These are phyloP conservation scores for Miltochrista miniata DNA, from an alignment of 2,888 invertebrate genomes.

Conservation along the genomic window DNA sequence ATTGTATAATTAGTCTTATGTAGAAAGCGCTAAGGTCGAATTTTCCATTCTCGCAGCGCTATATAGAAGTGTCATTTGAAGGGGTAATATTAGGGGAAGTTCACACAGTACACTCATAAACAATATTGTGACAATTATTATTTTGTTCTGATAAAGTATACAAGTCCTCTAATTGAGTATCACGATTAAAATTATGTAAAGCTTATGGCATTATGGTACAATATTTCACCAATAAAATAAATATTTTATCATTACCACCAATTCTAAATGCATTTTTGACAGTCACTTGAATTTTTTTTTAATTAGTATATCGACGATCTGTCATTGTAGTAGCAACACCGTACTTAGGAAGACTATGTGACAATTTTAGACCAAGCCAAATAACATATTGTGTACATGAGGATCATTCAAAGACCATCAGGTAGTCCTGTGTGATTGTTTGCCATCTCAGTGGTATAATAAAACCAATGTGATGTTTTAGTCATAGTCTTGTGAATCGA, in stretches of 20 bases:
- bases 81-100: conserved; percentile 11
- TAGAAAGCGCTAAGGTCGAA: not conserved
- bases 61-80: conserved; percentile 16
- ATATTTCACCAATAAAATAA: conserved; percentile 58
- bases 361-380: conserved; percentile 5
- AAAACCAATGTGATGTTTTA: not conserved
- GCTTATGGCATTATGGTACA: conserved; percentile 63
- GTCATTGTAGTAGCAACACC: conserved; percentile 73
- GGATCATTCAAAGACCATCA: conserved; percentile 3
- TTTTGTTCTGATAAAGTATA: conserved; percentile 62
- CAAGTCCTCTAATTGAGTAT: conserved; percentile 69
- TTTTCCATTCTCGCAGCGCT: not conserved
- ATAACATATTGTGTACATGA: conserved; percentile 6
- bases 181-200: conserved; percentile 70
- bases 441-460: too few relatives aligned
- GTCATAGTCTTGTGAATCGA: not conserved
- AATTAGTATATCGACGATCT: conserved; percentile 24
- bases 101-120: conserved; percentile 56
- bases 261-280: conserved; percentile 75
- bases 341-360: conserved; percentile 41
- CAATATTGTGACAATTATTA: conserved; percentile 63
- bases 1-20: conserved; percentile 8
- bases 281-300: conserved; percentile 53
- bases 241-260: conserved; percentile 58
- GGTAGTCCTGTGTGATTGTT: too few relatives aligned